These are phyloP conservation scores for Sesamia inferens DNA, from an alignment of 2,888 invertebrate genomes.

Conservation along the genomic window DNA sequence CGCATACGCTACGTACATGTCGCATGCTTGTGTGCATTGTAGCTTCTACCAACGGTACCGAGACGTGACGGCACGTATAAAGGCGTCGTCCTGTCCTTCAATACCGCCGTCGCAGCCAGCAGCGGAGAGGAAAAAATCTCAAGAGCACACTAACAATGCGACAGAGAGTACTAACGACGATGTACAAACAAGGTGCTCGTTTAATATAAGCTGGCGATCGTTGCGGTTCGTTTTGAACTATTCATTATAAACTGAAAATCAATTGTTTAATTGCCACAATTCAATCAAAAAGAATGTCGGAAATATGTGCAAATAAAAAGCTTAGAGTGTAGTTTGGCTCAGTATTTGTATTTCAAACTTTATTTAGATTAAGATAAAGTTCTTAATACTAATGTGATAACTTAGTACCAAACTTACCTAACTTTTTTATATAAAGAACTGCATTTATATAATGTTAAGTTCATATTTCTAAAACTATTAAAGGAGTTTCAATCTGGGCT, in stretches of 20 bases:
- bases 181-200: constrained; percentile 86
- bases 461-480: no score
- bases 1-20: constrained; percentile 64
- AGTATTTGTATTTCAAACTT: no score
- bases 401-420: no score
- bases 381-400: no score
- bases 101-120: constrained; percentile 91
- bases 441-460: no score
- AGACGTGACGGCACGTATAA: constrained; percentile 96
- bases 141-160: constrained; percentile 79
- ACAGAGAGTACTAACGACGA: constrained; percentile 83
- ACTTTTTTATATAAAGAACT: no score
- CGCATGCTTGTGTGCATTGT: constrained; percentile 82
- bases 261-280: neutral
- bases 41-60: constrained; percentile 97
- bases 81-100: constrained; percentile 95
- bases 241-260: neutral
- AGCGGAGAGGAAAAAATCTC: constrained; percentile 77
- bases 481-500: no score
- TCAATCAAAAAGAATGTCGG: neutral
- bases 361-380: no score
- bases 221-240: constrained; percentile 40
- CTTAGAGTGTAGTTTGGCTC: neutral
- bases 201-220: constrained; percentile 59
- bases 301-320: neutral